Percentiles rank a stretch among this genome's conserved stretches.
Conservation (phyloP, 2,888 invertebrate species). For the Parelbella ahira region DNA sequence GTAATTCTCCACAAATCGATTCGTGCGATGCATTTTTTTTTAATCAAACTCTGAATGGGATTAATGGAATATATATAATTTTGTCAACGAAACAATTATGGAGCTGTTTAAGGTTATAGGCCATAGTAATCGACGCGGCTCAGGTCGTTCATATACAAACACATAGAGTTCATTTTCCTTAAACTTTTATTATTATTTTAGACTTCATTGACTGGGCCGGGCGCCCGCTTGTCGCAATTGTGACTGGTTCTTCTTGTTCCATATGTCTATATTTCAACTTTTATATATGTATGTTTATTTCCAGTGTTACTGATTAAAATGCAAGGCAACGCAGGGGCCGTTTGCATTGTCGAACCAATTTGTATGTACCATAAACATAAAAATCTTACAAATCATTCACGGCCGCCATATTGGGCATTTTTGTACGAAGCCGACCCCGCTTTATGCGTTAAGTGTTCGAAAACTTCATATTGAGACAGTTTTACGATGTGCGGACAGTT, state of each 20-base stretch:
- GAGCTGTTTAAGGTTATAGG: conserved; percentile 11
- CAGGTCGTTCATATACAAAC: conserved; percentile 50
- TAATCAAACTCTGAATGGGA: no score
- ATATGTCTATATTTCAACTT: conserved; percentile 65
- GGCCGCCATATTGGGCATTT: conserved; percentile 63
- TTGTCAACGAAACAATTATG: conserved; percentile 5
- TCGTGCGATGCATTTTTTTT: no score
- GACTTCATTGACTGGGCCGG: conserved; percentile 67
- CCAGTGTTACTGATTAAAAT: conserved; percentile 70
- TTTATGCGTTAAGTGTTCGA: conserved; percentile 56
- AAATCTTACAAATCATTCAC: conserved; percentile 64
- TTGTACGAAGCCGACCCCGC: conserved; percentile 44
- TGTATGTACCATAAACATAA: conserved; percentile 54
- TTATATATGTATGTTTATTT: conserved; percentile 54
- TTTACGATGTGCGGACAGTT: conserved; percentile 68
- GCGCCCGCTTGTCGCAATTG: conserved; percentile 73
- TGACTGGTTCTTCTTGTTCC: conserved; percentile 76
- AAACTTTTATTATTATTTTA: conserved; percentile 68
- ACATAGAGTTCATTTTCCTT: conserved; percentile 51
- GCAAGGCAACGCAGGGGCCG: conserved; percentile 62
- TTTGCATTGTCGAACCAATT: conserved; percentile 73
- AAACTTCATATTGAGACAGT: conserved; percentile 57
- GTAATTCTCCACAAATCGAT: no score
- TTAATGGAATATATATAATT: background rate
- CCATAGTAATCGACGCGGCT: conserved; percentile 28